A percentile compares a stretch with the other conserved stretches of the same genome.
phyloP scores from a whole-genome alignment of 2,113 vertebrate species.

The Crypturellus undulatus region DNA sequence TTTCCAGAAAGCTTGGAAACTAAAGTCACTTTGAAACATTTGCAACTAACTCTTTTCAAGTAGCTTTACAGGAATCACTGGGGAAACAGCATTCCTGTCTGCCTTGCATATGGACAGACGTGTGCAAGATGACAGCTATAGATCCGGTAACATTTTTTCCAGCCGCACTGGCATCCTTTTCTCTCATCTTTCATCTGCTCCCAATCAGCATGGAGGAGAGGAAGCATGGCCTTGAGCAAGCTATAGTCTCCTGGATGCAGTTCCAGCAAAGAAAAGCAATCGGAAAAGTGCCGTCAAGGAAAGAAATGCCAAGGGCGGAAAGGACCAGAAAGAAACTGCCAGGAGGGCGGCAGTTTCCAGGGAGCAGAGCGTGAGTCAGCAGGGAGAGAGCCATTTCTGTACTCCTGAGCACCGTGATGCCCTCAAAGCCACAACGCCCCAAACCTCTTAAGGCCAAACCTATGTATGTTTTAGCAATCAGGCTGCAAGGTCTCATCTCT shows the following conservation, averaged over 20 bases:
- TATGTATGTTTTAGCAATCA: conserved; percentile 69
- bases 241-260: background rate
- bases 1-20: conserved; percentile 36
- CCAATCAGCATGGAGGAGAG: background rate
- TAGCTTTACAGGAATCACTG: background rate
- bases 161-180: background rate
- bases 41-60: background rate
- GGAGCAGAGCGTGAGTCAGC: conserved; percentile 63
- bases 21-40: background rate
- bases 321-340: background rate
- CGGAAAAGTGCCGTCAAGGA: background rate
- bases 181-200: background rate
- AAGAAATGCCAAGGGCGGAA: conserved; percentile 28
- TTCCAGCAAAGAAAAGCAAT: background rate
- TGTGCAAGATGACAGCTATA: background rate
- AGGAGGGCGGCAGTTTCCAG: conserved; percentile 10
- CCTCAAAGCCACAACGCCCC: conserved; percentile 38
- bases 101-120: background rate
- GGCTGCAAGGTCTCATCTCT: conserved; percentile 26
- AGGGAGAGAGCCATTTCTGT: background rate
- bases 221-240: background rate
- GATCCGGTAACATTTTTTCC: background rate
- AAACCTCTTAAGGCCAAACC: conserved; percentile 52
- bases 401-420: background rate
- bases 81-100: background rate